These are phyloP conservation scores for Trachymyrmex septentrionalis DNA, from an alignment of 1,140 invertebrate species.

Conservation along the genomic window DNA sequence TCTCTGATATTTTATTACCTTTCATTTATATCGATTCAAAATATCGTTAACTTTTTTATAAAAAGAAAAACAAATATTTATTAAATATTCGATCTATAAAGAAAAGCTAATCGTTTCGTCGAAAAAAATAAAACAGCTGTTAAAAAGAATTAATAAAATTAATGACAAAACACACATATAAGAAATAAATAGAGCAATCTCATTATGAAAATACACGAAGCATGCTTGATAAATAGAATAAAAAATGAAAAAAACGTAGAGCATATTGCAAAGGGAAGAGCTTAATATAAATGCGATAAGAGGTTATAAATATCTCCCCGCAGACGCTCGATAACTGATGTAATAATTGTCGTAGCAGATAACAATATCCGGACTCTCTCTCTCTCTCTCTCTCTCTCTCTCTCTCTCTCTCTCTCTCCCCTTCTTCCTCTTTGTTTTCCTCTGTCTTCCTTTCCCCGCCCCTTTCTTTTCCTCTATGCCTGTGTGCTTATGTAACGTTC, in stretches of 20 bases:
- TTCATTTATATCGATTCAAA: background rate
- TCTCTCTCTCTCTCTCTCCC: background rate
- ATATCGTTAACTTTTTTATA: background rate
- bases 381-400: background rate
- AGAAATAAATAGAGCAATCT: background rate
- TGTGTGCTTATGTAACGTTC: background rate
- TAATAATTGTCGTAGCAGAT: constrained; percentile 12
- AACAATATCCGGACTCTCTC: constrained; percentile 8
- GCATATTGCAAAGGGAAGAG: background rate
- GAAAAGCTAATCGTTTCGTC: background rate
- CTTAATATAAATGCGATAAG: constrained; percentile 27
- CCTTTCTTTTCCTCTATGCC: background rate
- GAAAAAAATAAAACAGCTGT: background rate
- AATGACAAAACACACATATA: background rate
- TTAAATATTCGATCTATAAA: background rate
- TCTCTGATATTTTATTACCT: background rate
- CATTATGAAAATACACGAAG: background rate
- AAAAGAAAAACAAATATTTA: background rate
- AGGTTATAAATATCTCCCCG: constrained; percentile 15
- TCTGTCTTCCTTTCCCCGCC: background rate
- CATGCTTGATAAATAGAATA: background rate
- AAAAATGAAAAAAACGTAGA: background rate
- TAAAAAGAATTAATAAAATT: constrained; percentile 18
- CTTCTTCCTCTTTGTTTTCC: background rate
- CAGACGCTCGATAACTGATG: constrained; percentile 24